Conservation (phyloP, 2,113 vertebrate species). For the Cavia aperea region DNA sequence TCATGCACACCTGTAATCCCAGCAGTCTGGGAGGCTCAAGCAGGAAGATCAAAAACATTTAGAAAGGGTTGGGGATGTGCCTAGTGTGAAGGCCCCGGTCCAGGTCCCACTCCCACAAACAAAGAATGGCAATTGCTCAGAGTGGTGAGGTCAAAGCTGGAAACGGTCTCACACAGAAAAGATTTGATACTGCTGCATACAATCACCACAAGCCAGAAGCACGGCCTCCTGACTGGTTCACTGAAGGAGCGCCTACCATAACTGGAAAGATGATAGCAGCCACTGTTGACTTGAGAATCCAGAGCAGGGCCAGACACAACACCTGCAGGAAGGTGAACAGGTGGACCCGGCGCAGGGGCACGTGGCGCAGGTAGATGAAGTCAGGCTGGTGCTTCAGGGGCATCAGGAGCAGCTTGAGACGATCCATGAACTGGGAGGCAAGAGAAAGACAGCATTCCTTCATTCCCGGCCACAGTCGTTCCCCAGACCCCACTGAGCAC, state of each 20-base stretch:
- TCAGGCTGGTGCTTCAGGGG: slow-evolving; percentile 98
- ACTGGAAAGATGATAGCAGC: slow-evolving; percentile 98
- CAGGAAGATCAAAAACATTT: neutral
- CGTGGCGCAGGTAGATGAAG: slow-evolving; percentile 95
- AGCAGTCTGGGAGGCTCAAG: neutral
- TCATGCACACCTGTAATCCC: neutral
- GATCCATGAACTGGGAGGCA: slow-evolving; percentile 93
- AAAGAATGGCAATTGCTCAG: neutral
- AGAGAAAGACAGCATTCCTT: neutral
- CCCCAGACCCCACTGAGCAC: neutral
- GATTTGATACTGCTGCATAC: neutral
- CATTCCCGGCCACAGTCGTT: neutral
- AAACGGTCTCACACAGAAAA: neutral
- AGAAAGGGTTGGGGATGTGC: neutral
- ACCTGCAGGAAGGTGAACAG: slow-evolving; percentile 96
- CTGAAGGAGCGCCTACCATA: slow-evolving; percentile 82
- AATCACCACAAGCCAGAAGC: neutral
- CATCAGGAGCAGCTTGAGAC: slow-evolving; percentile 95
- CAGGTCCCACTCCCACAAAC: neutral
- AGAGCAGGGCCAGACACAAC: slow-evolving; percentile 93
- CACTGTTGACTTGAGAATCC: slow-evolving; percentile 98
- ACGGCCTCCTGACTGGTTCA: neutral
- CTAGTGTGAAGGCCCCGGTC: neutral
- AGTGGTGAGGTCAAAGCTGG: neutral
- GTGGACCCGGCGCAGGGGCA: slow-evolving; percentile 93